Conservation (phyloP, 2,113 vertebrate species). For the Myotis yumanensis region DNA sequence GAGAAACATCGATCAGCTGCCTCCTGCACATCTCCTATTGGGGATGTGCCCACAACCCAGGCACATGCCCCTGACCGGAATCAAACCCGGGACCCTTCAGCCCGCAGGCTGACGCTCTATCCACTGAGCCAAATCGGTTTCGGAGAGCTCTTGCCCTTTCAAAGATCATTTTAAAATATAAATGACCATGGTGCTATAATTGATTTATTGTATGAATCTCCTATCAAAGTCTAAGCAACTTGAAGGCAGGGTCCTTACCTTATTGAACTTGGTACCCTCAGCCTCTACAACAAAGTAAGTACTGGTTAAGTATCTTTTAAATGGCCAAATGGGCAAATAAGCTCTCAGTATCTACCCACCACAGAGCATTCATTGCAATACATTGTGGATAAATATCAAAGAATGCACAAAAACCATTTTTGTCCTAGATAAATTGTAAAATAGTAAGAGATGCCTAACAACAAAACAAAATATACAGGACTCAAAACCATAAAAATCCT, state of each 20-base stretch:
- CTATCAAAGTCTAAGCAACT: not conserved
- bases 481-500: too few relatives aligned
- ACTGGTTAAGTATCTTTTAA: not conserved
- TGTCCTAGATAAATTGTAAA: slow-evolving; percentile 16
- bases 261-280: not conserved
- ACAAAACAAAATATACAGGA: slow-evolving; percentile 20
- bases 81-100: too few relatives aligned
- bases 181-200: not conserved
- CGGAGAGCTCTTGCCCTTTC: not conserved
- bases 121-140: too few relatives aligned
- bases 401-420: slow-evolving; percentile 15
- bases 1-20: too few relatives aligned
- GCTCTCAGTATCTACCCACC: not conserved
- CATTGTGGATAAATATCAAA: not conserved
- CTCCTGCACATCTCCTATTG: too few relatives aligned
- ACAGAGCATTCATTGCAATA: not conserved
- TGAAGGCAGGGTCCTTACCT: slow-evolving; percentile 6
- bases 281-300: slow-evolving; percentile 39
- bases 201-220: slow-evolving; percentile 15
- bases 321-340: not conserved
- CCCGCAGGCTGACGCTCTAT: too few relatives aligned
- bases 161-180: slow-evolving; percentile 10
- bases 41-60: too few relatives aligned
- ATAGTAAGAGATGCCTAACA: slow-evolving; percentile 24
- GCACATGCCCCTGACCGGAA: too few relatives aligned